Conservation (phyloP, 2,113 vertebrate species). For the Pterocles orientalis region DNA sequence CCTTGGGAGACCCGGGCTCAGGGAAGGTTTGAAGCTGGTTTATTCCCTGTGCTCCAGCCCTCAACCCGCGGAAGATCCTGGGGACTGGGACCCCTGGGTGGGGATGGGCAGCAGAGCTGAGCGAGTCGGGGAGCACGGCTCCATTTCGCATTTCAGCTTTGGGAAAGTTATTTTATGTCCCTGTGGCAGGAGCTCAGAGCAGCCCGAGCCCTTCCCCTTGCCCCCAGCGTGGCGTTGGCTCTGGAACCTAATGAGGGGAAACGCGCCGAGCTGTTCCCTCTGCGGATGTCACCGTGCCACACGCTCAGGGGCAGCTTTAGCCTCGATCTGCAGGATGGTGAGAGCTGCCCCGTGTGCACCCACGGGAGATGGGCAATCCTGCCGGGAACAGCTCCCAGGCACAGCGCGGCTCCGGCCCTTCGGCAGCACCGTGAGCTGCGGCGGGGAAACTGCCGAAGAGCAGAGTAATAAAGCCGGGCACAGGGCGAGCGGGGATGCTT, state of each 20-base stretch:
- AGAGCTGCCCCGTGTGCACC: background rate
- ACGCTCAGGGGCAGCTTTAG: background rate
- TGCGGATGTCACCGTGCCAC: background rate
- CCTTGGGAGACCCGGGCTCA: rapidly evolving
- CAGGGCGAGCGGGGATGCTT: rapidly evolving
- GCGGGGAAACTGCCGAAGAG: background rate
- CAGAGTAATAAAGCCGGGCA: background rate
- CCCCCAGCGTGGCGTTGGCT: background rate
- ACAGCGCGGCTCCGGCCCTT: background rate
- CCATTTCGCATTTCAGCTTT: too few species aligned
- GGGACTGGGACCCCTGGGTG: rapidly evolving
- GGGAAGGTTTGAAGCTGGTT: background rate
- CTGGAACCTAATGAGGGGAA: background rate
- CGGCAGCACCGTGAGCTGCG: background rate
- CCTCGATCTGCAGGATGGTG: background rate
- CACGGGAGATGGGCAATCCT: background rate
- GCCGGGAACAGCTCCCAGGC: background rate
- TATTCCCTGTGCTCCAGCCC: rapidly evolving
- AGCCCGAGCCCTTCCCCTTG: background rate
- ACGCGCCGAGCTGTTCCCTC: rapidly evolving
- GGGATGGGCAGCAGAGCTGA: background rate
- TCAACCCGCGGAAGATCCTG: rapidly evolving
- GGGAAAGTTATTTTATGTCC: background rate
- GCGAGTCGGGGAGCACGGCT: background rate
- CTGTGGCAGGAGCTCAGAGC: background rate